Evolutionary conservation across 2,888 invertebrate genomes (phyloP).

Genomic region (Blera fallax): DNA sequence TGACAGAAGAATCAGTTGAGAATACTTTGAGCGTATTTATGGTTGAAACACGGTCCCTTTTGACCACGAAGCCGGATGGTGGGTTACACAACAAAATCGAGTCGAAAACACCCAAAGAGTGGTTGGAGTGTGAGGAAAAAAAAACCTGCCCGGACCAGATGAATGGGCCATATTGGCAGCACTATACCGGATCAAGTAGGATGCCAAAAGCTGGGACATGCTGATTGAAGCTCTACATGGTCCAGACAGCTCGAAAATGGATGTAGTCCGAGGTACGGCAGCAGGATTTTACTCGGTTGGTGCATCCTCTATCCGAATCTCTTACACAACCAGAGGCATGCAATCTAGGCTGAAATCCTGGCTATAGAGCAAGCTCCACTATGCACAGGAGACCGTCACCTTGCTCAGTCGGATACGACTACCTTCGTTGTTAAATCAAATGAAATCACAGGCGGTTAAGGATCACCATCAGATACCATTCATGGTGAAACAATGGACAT

Average conservation of each 20-base stretch:
- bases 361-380: too few relatives aligned
- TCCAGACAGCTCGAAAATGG: conserved; percentile 81
- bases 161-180: conserved; percentile 89
- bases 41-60: conserved; percentile 84
- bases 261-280: too few relatives aligned
- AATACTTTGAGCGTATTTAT: conserved; percentile 85
- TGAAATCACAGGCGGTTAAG: too few relatives aligned
- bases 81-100: conserved; percentile 84
- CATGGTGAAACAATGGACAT: too few relatives aligned
- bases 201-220: conserved; percentile 88
- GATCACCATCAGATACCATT: too few relatives aligned
- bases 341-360: too few relatives aligned
- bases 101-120: conserved; percentile 83
- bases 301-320: too few relatives aligned
- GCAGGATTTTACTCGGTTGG: too few relatives aligned
- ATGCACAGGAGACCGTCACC: too few relatives aligned
- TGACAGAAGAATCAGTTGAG: conserved; percentile 83
- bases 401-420: too few relatives aligned
- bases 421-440: too few relatives aligned
- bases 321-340: too few relatives aligned
- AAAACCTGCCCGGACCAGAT: conserved; percentile 81
- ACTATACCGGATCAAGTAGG: conserved; percentile 90
- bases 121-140: conserved; percentile 82
- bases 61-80: conserved; percentile 83
- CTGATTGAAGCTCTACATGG: conserved; percentile 84